Evolutionary conservation across 2,113 vertebrate genomes (phyloP).

Genomic region (Tragulus kanchil): DNA sequence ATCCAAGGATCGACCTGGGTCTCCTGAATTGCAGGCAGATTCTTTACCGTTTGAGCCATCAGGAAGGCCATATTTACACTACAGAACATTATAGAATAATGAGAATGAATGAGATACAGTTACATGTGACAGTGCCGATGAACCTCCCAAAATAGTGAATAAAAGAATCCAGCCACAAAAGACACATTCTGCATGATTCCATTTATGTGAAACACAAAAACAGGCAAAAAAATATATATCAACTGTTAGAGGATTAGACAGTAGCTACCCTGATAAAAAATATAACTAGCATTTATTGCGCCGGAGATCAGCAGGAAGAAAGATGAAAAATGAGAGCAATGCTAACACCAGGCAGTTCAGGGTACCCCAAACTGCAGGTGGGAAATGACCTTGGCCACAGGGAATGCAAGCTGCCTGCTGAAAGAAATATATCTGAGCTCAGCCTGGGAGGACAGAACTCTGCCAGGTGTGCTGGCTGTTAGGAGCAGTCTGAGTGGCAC

Average conservation of each 20-base stretch:
- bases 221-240: neutral
- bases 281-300: conserved; percentile 11
- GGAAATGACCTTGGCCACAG: neutral
- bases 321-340: conserved; percentile 12
- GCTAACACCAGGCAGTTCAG: neutral
- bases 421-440: neutral
- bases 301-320: neutral
- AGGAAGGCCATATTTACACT: neutral
- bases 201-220: neutral
- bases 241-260: neutral
- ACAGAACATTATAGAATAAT: neutral
- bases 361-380: neutral
- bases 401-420: neutral
- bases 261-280: no score
- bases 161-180: neutral
- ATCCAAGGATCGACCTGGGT: neutral
- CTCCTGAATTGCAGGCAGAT: neutral
- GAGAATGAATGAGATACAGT: conserved; percentile 37
- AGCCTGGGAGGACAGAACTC: neutral
- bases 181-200: neutral
- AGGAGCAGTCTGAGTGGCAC: neutral
- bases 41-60: neutral
- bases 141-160: neutral
- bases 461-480: neutral
- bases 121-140: neutral